These are phyloP conservation scores for Buphagus erythrorhynchus DNA, from an alignment of 2,797 vertebrate species.

Conservation along the genomic window DNA sequence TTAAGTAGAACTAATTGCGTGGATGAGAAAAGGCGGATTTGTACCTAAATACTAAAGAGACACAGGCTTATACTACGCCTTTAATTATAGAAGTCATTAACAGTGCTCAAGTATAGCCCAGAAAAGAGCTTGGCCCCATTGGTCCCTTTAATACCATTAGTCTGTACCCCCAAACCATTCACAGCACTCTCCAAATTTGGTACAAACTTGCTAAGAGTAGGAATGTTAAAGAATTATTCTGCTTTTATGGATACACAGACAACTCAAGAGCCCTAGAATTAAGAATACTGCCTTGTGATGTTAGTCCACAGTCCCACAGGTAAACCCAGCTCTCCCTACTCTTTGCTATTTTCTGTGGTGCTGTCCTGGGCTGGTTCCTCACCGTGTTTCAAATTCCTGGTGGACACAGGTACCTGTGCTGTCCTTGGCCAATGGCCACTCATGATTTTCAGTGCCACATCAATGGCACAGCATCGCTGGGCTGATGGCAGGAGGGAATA, in stretches of 20 bases:
- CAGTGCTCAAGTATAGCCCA: not conserved
- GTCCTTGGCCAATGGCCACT: not conserved
- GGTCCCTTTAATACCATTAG: not conserved
- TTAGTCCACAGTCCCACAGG: not conserved
- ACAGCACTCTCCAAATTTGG: not conserved
- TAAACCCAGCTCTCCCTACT: not conserved
- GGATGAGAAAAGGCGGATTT: conserved; percentile 26
- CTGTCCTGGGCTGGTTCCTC: not conserved
- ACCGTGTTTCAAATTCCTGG: fast-evolving
- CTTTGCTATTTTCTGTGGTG: fast-evolving
- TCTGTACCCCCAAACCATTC: not conserved
- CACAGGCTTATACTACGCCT: not conserved
- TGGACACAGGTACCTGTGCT: not conserved
- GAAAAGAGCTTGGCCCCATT: not conserved
- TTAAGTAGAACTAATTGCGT: conserved; percentile 33
- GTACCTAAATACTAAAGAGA: conserved; percentile 20
- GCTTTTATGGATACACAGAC: not conserved
- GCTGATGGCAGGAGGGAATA: not conserved
- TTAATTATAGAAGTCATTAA: conserved; percentile 42
- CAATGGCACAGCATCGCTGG: not conserved
- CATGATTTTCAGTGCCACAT: fast-evolving
- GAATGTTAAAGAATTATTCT: not conserved
- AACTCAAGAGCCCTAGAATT: not conserved
- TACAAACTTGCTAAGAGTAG: not conserved
- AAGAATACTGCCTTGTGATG: not conserved